Conservation (phyloP, 1,140 invertebrate species). For the Rhyzopertha dominica region DNA sequence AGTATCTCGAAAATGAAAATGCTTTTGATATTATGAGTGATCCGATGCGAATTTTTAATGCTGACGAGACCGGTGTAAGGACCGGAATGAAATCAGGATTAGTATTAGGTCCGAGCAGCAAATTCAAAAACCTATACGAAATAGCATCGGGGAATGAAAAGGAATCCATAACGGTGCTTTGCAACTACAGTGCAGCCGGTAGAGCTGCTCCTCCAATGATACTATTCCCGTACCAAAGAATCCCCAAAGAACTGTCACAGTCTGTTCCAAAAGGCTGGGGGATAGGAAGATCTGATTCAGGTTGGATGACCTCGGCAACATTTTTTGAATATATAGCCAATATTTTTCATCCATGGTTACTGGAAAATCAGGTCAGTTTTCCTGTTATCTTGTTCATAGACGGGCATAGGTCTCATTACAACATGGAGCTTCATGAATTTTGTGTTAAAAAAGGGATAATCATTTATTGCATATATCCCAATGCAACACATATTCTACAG, state of each 20-base stretch:
- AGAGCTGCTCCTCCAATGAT: constrained; percentile 35
- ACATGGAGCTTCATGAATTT: constrained; percentile 19
- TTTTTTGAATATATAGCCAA: constrained; percentile 37
- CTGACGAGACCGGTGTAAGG: constrained; percentile 42
- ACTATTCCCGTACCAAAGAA: constrained; percentile 26
- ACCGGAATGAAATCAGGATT: constrained; percentile 31
- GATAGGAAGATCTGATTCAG: constrained; percentile 25
- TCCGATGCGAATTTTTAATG: constrained; percentile 39
- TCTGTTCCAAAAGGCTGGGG: constrained; percentile 24
- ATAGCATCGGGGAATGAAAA: constrained; percentile 25
- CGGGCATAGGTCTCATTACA: constrained; percentile 38
- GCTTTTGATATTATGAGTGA: constrained; percentile 27
- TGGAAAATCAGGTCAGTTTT: constrained; percentile 29
- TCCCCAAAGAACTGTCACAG: constrained; percentile 26
- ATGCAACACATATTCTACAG: constrained; percentile 43
- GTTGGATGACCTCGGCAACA: constrained; percentile 34
- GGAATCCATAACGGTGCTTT: constrained; percentile 18
- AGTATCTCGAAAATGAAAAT: constrained; percentile 18
- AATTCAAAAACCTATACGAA: constrained; percentile 29
- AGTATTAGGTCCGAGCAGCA: constrained; percentile 27
- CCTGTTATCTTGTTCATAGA: constrained; percentile 39
- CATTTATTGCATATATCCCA: constrained; percentile 39
- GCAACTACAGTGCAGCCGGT: constrained; percentile 37
- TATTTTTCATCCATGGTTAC: constrained; percentile 37
- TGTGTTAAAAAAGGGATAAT: constrained; percentile 35